Conservation (phyloP, 2,888 invertebrate species). For the Dynastes tityus region DNA sequence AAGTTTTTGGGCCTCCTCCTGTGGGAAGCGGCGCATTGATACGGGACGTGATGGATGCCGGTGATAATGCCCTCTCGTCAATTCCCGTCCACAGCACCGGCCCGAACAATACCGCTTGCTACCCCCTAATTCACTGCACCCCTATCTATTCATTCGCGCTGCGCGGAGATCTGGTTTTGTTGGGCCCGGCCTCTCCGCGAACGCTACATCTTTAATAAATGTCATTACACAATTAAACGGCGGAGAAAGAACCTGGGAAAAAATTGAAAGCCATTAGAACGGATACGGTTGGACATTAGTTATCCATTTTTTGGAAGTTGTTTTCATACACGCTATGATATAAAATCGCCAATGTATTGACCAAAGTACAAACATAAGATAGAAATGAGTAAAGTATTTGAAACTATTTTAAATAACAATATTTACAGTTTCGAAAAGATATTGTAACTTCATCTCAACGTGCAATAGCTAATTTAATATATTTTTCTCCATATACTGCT, state of each 20-base stretch:
- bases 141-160: constrained; percentile 68
- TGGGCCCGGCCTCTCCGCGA: constrained; percentile 51
- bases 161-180: constrained; percentile 61
- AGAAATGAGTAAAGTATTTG: background rate
- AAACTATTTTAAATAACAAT: no score
- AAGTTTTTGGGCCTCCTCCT: constrained; percentile 68
- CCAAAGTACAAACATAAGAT: background rate
- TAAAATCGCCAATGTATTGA: background rate
- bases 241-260: constrained; percentile 45
- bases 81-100: constrained; percentile 72
- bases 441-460: no score
- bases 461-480: no score
- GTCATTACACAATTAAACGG: constrained; percentile 56
- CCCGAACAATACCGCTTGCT: constrained; percentile 73
- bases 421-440: no score
- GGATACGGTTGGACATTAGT: constrained; percentile 44
- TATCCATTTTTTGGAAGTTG: constrained; percentile 41
- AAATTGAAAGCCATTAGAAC: constrained; percentile 49
- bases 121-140: constrained; percentile 69
- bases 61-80: constrained; percentile 74
- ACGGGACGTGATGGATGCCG: constrained; percentile 72
- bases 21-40: constrained; percentile 71
- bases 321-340: constrained; percentile 30
- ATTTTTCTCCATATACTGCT: no score
- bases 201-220: constrained; percentile 57